These are phyloP conservation scores for Lepisosteus osseus DNA, from an alignment of 2,113 vertebrate genomes.

Conservation along the genomic window DNA sequence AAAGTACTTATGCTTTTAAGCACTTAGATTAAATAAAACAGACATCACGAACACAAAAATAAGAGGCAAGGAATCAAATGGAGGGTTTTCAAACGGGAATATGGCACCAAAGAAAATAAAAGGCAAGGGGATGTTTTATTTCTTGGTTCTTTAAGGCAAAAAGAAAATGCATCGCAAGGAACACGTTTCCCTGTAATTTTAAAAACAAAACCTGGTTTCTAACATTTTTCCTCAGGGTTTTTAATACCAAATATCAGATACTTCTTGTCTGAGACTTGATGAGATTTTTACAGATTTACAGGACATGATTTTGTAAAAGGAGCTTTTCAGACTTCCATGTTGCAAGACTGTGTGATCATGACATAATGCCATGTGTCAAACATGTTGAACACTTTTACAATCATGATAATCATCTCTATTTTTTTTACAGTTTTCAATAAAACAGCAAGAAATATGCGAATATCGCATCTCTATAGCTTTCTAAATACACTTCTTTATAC, in stretches of 20 bases:
- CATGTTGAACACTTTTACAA: neutral
- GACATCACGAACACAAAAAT: conserved; percentile 74
- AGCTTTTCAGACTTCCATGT: conserved; percentile 40
- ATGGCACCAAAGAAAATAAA: conserved; percentile 85
- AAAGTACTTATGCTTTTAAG: conserved; percentile 64
- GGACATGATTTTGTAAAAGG: conserved; percentile 61
- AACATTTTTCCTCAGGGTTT: conserved; percentile 63
- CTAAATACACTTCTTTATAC: neutral
- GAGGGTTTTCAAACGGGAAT: conserved; percentile 81
- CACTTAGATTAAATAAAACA: conserved; percentile 74
- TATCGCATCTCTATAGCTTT: neutral
- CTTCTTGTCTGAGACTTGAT: conserved; percentile 64
- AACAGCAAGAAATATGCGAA: neutral
- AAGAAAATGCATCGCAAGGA: conserved; percentile 58
- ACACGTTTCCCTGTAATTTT: conserved; percentile 61
- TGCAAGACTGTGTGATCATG: conserved; percentile 46
- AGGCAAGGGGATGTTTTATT: conserved; percentile 58
- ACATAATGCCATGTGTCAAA: neutral
- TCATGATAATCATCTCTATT: neutral
- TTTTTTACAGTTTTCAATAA: neutral
- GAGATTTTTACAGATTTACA: conserved; percentile 68
- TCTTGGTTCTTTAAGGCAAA: conserved; percentile 55
- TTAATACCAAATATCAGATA: conserved; percentile 68
- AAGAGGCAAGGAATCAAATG: conserved; percentile 77
- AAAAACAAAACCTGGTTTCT: conserved; percentile 68